Percentiles rank a stretch among this genome's conserved stretches.
phyloP scores from a whole-genome alignment of 2,797 vertebrate genomes.

The Artibeus lituratus region DNA sequence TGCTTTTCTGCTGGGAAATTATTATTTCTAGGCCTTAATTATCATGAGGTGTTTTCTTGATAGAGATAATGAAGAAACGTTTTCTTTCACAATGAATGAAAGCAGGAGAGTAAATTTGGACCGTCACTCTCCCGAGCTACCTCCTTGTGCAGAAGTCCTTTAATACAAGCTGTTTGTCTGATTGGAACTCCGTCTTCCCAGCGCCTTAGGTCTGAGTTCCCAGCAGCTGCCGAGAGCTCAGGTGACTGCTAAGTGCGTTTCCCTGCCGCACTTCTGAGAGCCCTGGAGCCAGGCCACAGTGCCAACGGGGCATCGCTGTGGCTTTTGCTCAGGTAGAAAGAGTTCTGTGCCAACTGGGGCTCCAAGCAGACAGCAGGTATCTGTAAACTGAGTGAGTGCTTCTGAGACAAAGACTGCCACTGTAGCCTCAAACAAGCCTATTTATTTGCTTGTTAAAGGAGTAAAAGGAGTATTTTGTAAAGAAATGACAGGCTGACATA shows the following conservation, averaged over 20 bases:
- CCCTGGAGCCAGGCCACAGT: not conserved
- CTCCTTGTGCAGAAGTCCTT: not conserved
- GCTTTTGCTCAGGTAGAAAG: constrained; percentile 26
- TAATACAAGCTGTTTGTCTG: not conserved
- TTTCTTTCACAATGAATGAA: not conserved
- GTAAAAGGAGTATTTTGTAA: constrained; percentile 54
- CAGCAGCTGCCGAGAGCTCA: not conserved
- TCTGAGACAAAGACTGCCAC: constrained; percentile 52
- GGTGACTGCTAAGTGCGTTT: not conserved
- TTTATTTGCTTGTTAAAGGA: too few relatives aligned
- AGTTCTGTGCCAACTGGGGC: not conserved
- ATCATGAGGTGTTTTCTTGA: not conserved
- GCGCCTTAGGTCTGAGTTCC: not conserved
- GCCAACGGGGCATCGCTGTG: not conserved
- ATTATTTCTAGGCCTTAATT: not conserved
- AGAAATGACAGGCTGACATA: constrained; percentile 54
- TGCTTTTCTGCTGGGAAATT: not conserved
- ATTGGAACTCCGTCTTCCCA: not conserved
- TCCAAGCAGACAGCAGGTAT: not conserved
- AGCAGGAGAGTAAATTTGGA: not conserved
- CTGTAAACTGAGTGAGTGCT: not conserved
- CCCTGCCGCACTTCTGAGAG: not conserved
- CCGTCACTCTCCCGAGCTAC: not conserved
- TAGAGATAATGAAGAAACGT: not conserved
- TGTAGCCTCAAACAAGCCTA: constrained; percentile 32